Evolutionary conservation across 2,113 vertebrate species (phyloP).

Genomic region (Coturnix japonica): DNA sequence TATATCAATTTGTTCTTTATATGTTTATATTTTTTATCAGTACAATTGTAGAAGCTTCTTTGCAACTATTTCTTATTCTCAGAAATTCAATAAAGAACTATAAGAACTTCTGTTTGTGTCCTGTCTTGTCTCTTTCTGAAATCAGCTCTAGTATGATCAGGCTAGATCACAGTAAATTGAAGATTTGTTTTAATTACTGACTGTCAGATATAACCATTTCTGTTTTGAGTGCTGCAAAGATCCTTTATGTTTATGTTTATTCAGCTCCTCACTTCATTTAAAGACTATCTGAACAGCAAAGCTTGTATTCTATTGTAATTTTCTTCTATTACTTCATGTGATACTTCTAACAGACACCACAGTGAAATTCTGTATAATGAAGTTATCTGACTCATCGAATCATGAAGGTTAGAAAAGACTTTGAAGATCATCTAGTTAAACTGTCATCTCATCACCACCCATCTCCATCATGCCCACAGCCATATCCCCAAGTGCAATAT

Average conservation of each 20-base stretch:
- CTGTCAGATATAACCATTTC: background rate
- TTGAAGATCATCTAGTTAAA: too few relatives aligned
- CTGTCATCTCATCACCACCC: too few relatives aligned
- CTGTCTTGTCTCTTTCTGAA: background rate
- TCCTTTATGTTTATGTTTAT: background rate
- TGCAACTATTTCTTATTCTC: background rate
- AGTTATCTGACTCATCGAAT: background rate
- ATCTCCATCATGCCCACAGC: too few relatives aligned
- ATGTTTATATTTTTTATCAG: background rate
- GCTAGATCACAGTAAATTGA: background rate
- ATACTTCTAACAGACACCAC: background rate
- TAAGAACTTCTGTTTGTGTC: background rate
- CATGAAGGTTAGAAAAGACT: too few relatives aligned
- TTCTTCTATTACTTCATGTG: background rate
- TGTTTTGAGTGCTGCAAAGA: background rate
- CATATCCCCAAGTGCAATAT: too few relatives aligned
- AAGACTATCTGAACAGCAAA: background rate
- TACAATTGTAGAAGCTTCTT: background rate
- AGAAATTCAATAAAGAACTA: background rate
- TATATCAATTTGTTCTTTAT: background rate
- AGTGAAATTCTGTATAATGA: background rate
- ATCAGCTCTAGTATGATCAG: accelerated
- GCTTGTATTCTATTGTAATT: background rate
- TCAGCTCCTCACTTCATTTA: background rate
- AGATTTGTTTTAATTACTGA: background rate